Base-by-base conservation (phyloP, 92 coral and sea anemone genomes). In the Scolanthus callimorphus region DNA sequence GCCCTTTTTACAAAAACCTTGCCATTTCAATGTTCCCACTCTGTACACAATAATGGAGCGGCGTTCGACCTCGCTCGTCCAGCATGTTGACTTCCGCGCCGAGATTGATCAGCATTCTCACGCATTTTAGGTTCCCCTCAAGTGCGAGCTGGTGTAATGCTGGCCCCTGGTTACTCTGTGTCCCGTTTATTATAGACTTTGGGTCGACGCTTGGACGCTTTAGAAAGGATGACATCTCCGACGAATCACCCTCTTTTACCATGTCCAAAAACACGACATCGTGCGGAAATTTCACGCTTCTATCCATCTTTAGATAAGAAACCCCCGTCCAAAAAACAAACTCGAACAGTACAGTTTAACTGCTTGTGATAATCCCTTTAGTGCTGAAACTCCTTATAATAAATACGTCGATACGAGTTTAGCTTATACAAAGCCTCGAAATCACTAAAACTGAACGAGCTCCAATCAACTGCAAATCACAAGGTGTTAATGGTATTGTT, bases 191-290 rank as follows among this genome's bases (percentile, higher is more conserved):
- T 8, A 94, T 74, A 49, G 80, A 67, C 11, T 86, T 73, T 0
- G 99, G 80, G 22, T 94, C 99, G 17, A 94, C 99, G 31, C 99
- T 94, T 1, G 99, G 99, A 2, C 99, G 88, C 59, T 94, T 94
- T 17, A 94, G 50, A 59, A 94, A 94, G 64, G 76, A 69, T 44
- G 76, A 49, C 88, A 94, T 94, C 37, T 94, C 99, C 11, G 90
- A 70, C 11, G 96, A 83, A 52, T 94, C 99, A 49, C 99, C 99
- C 38, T 88, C 99, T 70, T 88, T 94, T 0, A 94, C 99, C 73
- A 94, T 86, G 29, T 94, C 99, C 29, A 84, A 85, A 29, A 94
- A 94, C 0, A 94, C 99, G 29, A 94, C 68, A 0, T 90, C 88
- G 46, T 94, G 99, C 0, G 99, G 99, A 48, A 94, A 94, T 46